phyloP scores from a whole-genome alignment of 2,113 vertebrate genomes.

The Sarotherodon lohbergeri region DNA sequence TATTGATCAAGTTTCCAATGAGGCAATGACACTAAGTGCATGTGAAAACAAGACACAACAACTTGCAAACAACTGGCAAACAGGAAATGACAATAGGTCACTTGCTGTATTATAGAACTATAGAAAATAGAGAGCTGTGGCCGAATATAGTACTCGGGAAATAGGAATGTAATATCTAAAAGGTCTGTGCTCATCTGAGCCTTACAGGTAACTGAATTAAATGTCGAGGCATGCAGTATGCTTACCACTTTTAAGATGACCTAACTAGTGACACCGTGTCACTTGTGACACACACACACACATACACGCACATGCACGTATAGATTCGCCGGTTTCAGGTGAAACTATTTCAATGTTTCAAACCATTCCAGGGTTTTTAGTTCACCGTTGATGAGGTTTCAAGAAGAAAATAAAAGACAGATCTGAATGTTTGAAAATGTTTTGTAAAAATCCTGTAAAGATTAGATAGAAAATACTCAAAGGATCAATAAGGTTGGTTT shows the following conservation, averaged over 20 bases:
- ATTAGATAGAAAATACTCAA: not conserved
- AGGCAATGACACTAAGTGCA: not conserved
- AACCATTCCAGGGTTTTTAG: not conserved
- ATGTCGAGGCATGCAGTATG: not conserved
- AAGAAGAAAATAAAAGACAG: not conserved
- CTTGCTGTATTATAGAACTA: not conserved
- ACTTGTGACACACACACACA: not conserved
- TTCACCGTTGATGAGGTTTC: not conserved
- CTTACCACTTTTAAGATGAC: not conserved
- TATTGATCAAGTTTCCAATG: not conserved
- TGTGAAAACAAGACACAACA: not conserved
- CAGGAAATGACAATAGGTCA: not conserved
- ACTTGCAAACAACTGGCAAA: not conserved
- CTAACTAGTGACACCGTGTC: not conserved
- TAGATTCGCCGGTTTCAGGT: not conserved
- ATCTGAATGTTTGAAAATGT: not conserved
- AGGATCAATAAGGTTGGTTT: not conserved
- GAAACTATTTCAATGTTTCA: not conserved
- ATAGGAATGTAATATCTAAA: not conserved
- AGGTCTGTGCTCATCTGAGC: not conserved
- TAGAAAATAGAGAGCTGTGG: not conserved
- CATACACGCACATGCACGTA: rapidly evolving
- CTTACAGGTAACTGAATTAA: not conserved
- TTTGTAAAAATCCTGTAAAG: not conserved
- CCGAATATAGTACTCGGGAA: not conserved